These are phyloP conservation scores for Rattus rattus DNA, from an alignment of 2,113 vertebrate species.

Conservation along the genomic window DNA sequence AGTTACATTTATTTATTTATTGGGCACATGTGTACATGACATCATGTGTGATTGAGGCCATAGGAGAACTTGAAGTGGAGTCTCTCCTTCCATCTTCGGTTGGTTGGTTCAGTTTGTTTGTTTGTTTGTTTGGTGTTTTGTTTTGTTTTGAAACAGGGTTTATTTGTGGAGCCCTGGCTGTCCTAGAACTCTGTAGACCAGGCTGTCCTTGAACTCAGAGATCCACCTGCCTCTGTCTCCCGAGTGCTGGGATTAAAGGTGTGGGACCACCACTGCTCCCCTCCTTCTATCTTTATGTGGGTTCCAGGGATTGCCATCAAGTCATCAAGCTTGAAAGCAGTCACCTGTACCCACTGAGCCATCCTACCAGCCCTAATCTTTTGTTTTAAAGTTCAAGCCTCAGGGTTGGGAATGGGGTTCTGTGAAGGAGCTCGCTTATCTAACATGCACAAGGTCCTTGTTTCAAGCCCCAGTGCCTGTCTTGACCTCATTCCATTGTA, in stretches of 20 bases:
- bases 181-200: not conserved
- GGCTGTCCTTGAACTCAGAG: not conserved
- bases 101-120: too few relatives aligned
- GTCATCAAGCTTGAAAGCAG: not conserved
- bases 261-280: rapidly evolving
- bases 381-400: not conserved
- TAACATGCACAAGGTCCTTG: not conserved
- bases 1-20: not conserved
- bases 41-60: too few relatives aligned
- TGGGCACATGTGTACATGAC: not conserved
- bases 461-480: not conserved
- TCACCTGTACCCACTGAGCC: not conserved
- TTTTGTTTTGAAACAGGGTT: not conserved
- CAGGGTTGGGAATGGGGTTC: too few relatives aligned
- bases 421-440: not conserved
- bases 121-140: not conserved
- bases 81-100: not conserved
- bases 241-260: not conserved
- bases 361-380: not conserved
- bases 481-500: not conserved
- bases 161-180: not conserved
- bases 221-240: not conserved
- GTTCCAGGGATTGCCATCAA: not conserved
- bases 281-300: not conserved
- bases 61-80: not conserved